Evolutionary conservation across 2,888 invertebrate species (phyloP), one percentile per base, ranked within the genome.

Genomic region (Pterobdella sp.): DNA sequence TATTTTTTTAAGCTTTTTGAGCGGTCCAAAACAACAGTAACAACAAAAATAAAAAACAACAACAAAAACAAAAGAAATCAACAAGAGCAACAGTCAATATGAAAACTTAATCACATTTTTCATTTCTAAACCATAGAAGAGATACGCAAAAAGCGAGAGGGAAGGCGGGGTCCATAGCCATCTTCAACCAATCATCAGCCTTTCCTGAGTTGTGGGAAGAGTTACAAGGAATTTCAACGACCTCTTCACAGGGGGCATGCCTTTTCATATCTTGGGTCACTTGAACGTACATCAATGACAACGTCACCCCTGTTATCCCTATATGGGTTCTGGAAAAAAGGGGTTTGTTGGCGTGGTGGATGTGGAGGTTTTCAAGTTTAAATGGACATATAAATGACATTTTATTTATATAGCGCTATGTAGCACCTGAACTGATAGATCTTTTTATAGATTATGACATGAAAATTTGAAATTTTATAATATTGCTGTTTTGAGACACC

Each of bases 201-300:
- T 70, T 56, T 4, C 10, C 29, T 18, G n/a, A 31, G 14, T n/a
- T 1, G 34, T 37, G 26, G 36, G 35, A 35, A 7, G 26, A 7
- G n/a, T 29, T 63, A n/a, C 7, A 10, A 22, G 31, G 22, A 10
- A 31, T 10, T 22, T 14, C 32, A 22, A 26, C 67, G 31, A 34
- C 32, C 7, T 22, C 22, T 4, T 4, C 7, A 22, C 18, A 10
- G 10, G 1, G n/a, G 1, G 34, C n/a, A 32, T 34, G 7, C 3
- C 22, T 35, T 26, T 35, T 63, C 71, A 71, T 71, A 14, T 60
- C 36, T n/a, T 71, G 63, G 1, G 71, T 71, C 32, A 71, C 71
- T 36, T 71, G 29, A 22, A 63, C 71, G 71, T 71, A 71, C 52
- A 71, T 10, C 35, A 71, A 34, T 1, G 60, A 35, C 35, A 71